Conservation (phyloP, 2,113 vertebrate species). For the Lanius collurio region DNA sequence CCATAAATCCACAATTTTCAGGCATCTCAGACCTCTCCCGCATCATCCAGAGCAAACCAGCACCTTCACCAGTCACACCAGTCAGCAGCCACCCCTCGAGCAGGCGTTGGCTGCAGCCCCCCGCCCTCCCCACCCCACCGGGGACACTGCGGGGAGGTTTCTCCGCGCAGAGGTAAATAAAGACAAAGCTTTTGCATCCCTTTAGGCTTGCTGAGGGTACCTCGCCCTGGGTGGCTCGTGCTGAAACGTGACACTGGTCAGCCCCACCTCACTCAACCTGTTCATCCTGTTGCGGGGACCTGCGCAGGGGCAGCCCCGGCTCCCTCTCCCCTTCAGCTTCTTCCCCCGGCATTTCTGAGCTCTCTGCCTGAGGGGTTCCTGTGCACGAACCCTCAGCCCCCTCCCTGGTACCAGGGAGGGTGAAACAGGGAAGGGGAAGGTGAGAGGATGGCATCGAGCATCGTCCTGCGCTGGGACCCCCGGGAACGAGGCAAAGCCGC, state of each 20-base stretch:
- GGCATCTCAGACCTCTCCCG: background rate
- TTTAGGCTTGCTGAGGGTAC: background rate
- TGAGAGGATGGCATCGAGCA: background rate
- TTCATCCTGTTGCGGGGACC: background rate
- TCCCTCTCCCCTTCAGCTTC: background rate
- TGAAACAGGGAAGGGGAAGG: background rate
- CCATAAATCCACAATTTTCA: accelerated
- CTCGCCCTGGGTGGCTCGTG: background rate
- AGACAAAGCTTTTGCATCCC: background rate
- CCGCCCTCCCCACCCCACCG: background rate
- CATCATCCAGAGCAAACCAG: background rate
- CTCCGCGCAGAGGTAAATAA: background rate
- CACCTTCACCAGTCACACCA: background rate
- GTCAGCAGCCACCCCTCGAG: background rate
- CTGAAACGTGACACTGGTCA: constrained; percentile 9
- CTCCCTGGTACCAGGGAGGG: accelerated
- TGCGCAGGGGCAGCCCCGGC: background rate
- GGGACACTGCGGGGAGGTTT: background rate
- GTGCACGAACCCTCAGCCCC: accelerated
- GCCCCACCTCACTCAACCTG: constrained; percentile 1
- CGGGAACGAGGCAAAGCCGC: background rate
- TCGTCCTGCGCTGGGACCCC: background rate
- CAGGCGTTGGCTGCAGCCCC: accelerated
- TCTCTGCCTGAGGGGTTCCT: background rate
- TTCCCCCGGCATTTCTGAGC: background rate